These are phyloP conservation scores for Phalacrocorax pelagicus DNA, from an alignment of 2,113 vertebrate genomes.

Conservation along the genomic window DNA sequence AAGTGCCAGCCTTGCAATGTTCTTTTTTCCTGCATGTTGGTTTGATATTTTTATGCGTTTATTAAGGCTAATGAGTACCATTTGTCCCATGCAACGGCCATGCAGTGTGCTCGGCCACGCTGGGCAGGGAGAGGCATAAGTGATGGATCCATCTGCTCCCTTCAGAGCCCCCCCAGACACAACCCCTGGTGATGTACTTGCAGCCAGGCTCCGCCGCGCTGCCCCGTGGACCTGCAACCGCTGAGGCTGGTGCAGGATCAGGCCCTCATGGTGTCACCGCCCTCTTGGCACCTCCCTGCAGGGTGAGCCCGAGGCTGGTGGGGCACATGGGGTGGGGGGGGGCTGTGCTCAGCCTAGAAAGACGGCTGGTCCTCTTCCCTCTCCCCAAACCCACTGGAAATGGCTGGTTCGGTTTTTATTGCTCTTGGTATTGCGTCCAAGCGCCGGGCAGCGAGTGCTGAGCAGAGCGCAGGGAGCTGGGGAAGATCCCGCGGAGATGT, in stretches of 20 bases:
- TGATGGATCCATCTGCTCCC: slow-evolving; percentile 44
- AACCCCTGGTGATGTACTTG: neutral
- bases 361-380: neutral
- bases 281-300: accelerated
- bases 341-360: neutral
- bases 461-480: accelerated
- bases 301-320: neutral
- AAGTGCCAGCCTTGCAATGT: neutral
- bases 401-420: accelerated
- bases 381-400: neutral
- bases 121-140: neutral
- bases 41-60: neutral
- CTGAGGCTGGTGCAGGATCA: neutral
- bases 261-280: neutral
- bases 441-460: accelerated
- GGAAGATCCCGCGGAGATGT: accelerated
- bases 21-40: neutral
- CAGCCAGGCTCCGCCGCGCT: neutral
- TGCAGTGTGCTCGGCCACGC: neutral
- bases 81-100: neutral
- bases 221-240: accelerated
- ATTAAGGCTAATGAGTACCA: neutral
- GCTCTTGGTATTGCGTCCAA: neutral
- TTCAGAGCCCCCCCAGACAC: neutral
- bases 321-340: too few species aligned